Percentiles rank a stretch among this genome's conserved stretches.
Conservation (phyloP, 2,113 vertebrate species). For the Plotosus lineatus region DNA sequence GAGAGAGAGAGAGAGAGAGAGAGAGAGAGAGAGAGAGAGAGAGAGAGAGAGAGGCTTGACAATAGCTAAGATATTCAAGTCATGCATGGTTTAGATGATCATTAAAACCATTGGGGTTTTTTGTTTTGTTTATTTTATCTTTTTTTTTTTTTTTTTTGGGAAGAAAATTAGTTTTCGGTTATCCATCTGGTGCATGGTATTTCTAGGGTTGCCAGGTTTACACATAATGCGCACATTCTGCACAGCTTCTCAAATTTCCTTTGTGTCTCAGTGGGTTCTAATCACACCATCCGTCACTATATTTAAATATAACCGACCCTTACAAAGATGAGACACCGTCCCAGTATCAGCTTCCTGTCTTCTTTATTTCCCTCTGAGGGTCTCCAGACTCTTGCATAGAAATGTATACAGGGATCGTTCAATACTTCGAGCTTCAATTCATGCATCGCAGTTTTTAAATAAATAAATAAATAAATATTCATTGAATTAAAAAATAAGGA, state of each 20-base stretch:
- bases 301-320: neutral
- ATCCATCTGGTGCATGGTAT: conserved; percentile 33
- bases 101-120: conserved; percentile 13
- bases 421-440: no score
- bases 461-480: no score
- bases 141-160: no score
- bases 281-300: conserved; percentile 1
- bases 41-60: neutral
- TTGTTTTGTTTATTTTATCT: no score
- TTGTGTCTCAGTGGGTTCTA: conserved; percentile 25
- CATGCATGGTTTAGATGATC: conserved; percentile 15
- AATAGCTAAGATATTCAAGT: conserved; percentile 14
- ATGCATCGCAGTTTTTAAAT: no score
- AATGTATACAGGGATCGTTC: no score
- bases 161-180: conserved; percentile 28
- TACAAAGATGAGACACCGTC: neutral
- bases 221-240: neutral
- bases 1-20: neutral
- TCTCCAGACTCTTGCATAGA: neutral
- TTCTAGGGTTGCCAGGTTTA: neutral
- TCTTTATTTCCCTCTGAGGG: neutral
- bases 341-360: no score
- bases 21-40: neutral
- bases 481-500: no score
- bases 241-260: conserved; percentile 4